Conservation (phyloP, 2,113 vertebrate genomes). For the Lepidiolamprologus cunningtoni region DNA sequence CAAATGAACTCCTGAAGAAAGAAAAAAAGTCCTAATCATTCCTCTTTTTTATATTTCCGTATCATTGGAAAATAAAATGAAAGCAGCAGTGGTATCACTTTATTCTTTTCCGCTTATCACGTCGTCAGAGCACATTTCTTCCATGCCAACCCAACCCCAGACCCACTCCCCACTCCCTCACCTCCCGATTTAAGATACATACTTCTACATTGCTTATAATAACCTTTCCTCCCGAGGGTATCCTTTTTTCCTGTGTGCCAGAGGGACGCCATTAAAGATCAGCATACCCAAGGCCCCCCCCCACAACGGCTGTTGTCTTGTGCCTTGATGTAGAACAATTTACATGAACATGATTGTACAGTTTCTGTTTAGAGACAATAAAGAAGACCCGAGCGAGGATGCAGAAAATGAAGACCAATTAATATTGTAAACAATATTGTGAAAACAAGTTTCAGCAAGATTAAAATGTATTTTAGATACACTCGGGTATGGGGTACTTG, state of each 20-base stretch:
- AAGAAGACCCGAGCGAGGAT: constrained; percentile 37
- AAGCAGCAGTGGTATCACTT: constrained; percentile 73
- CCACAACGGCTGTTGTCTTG: constrained; percentile 77
- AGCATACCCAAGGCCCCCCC: constrained; percentile 66
- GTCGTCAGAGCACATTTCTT: constrained; percentile 57
- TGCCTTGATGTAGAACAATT: constrained; percentile 87
- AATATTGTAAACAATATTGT: constrained; percentile 68
- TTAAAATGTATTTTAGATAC: constrained; percentile 98
- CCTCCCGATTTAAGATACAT: constrained; percentile 22
- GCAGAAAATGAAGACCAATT: constrained; percentile 58
- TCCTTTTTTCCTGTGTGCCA: constrained; percentile 60
- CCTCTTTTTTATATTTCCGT: constrained; percentile 78
- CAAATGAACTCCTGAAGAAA: constrained; percentile 62
- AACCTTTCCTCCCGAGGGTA: neutral
- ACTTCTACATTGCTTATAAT: constrained; percentile 15
- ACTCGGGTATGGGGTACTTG: constrained; percentile 75
- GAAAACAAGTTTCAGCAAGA: constrained; percentile 82
- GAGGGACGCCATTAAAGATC: constrained; percentile 71
- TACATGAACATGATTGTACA: constrained; percentile 81
- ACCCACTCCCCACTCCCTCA: neutral
- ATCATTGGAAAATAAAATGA: constrained; percentile 78
- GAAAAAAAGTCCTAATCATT: constrained; percentile 40
- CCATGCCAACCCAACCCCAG: constrained; percentile 19
- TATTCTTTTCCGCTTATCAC: constrained; percentile 35
- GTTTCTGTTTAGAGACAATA: constrained; percentile 63